phyloP scores from a whole-genome alignment of 2,797 vertebrate species.

The Acanthurus tractus region DNA sequence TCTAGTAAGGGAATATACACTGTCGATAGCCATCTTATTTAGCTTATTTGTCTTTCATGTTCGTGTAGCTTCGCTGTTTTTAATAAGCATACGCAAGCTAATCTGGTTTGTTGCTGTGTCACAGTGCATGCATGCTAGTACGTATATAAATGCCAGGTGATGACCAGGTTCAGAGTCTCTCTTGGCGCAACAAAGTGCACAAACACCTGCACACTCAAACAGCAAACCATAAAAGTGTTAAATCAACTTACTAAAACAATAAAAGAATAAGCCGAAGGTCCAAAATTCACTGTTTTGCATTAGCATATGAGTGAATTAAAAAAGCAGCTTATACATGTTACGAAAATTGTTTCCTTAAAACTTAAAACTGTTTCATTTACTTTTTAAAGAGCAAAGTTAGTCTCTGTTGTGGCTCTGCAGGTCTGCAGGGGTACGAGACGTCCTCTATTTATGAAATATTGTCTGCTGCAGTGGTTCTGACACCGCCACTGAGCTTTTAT shows the following conservation, averaged over 20 bases:
- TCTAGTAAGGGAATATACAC: not conserved
- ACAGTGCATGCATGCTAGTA: not conserved
- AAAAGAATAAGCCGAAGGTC: not conserved
- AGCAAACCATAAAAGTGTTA: not conserved
- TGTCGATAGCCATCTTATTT: no score
- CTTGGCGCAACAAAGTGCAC: not conserved
- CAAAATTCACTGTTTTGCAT: not conserved
- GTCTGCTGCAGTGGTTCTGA: conserved; percentile 19
- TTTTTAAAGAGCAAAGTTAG: not conserved
- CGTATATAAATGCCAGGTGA: not conserved
- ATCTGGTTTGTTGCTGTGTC: not conserved
- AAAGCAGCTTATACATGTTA: not conserved
- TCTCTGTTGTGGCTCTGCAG: not conserved
- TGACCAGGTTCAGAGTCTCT: not conserved
- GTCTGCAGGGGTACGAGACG: conserved; percentile 1
- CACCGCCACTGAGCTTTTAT: not conserved
- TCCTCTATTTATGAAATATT: conserved; percentile 38
- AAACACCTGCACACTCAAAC: not conserved
- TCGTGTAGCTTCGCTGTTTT: not conserved
- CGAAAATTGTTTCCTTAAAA: not conserved
- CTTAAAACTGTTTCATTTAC: not conserved
- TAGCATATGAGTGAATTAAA: not conserved
- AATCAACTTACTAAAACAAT: not conserved
- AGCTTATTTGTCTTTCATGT: no score
- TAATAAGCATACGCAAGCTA: not conserved